Percentiles rank a stretch among this genome's conserved stretches.
These are phyloP conservation scores for Venusia cambrica DNA, from an alignment of 2,888 invertebrate species.

Conservation along the genomic window DNA sequence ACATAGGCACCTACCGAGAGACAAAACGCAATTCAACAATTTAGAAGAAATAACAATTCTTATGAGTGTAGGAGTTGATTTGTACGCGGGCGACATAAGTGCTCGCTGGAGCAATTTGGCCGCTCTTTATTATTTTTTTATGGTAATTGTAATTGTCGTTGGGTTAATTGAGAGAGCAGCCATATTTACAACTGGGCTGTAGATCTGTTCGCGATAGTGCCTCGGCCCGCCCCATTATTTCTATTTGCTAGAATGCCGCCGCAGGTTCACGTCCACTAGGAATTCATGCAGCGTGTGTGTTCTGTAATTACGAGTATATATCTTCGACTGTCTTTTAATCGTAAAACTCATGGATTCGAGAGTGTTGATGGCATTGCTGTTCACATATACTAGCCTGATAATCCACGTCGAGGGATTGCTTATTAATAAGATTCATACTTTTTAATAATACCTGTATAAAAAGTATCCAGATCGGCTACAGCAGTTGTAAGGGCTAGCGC, in stretches of 20 bases:
- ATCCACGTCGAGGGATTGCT: too few species aligned
- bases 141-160: slow-evolving; percentile 70
- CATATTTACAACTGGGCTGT: slow-evolving; percentile 57
- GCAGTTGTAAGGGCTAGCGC: slow-evolving; percentile 49
- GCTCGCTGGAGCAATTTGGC: slow-evolving; percentile 54
- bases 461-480: slow-evolving; percentile 34
- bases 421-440: neutral
- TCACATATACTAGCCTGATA: too few species aligned
- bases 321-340: slow-evolving; percentile 26
- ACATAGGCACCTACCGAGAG: slow-evolving; percentile 25
- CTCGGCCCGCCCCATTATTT: slow-evolving; percentile 55
- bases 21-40: slow-evolving; percentile 40
- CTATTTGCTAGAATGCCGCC: slow-evolving; percentile 55
- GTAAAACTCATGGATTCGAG: slow-evolving; percentile 2
- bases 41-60: slow-evolving; percentile 46
- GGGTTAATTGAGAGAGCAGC: slow-evolving; percentile 66
- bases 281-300: slow-evolving; percentile 34
- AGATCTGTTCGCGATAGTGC: slow-evolving; percentile 57
- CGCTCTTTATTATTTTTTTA: slow-evolving; percentile 70
- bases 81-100: slow-evolving; percentile 43
- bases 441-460: slow-evolving; percentile 7
- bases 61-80: slow-evolving; percentile 38
- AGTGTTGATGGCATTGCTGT: slow-evolving; percentile 1
- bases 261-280: slow-evolving; percentile 35
- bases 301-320: slow-evolving; percentile 35